Evolutionary conservation across 2,888 invertebrate species (phyloP).

Genomic region (Meghimatium bilineatum): DNA sequence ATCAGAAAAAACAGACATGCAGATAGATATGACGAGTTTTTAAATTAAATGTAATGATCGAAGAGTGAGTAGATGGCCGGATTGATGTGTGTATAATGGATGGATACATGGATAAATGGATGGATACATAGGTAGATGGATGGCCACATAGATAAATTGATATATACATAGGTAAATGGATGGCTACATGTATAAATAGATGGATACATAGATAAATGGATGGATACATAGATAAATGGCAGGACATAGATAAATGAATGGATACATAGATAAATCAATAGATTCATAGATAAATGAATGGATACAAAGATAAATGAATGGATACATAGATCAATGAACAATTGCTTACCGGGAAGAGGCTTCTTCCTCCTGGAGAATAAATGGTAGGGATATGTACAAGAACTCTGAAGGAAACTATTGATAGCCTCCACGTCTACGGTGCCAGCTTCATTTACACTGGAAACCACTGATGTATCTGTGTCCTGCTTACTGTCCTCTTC

Average conservation of each 20-base stretch:
- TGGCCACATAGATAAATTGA: too few relatives aligned
- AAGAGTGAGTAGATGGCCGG: not conserved
- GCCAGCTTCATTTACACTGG: slow-evolving; percentile 35
- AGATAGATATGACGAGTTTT: too few relatives aligned
- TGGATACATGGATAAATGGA: slow-evolving; percentile 2
- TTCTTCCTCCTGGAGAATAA: slow-evolving; percentile 46
- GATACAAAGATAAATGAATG: not conserved
- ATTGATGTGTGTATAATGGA: not conserved
- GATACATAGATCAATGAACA: not conserved
- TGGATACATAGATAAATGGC: not conserved
- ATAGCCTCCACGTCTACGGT: slow-evolving; percentile 43
- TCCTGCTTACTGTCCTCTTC: slow-evolving; percentile 31
- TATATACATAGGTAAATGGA: too few relatives aligned
- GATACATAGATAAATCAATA: not conserved
- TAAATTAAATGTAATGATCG: too few relatives aligned
- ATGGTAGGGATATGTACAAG: slow-evolving; percentile 42
- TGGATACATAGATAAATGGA: not conserved
- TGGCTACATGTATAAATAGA: too few relatives aligned
- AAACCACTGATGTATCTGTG: not conserved
- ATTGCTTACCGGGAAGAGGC: slow-evolving; percentile 34
- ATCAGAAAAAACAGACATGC: too few relatives aligned
- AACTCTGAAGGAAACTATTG: slow-evolving; percentile 33
- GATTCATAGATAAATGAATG: not conserved
- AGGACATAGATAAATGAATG: not conserved
- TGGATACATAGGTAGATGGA: not conserved